Conservation (phyloP, 2,888 invertebrate genomes). For the Frankliniella fusca region DNA sequence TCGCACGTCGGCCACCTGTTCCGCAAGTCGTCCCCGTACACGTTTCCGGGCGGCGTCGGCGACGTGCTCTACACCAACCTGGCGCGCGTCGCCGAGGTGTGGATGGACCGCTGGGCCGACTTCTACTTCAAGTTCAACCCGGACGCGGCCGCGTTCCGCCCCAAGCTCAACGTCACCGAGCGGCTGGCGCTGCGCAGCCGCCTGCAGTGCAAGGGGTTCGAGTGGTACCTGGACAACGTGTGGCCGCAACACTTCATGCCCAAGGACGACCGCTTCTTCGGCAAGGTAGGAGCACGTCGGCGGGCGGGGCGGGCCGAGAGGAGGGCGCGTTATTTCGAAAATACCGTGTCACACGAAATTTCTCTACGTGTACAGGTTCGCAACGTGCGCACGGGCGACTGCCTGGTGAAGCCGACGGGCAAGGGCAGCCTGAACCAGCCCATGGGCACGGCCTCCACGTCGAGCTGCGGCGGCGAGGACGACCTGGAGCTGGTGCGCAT, state of each 20-base stretch:
- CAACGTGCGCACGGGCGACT: constrained; percentile 53
- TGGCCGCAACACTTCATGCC: constrained; percentile 98
- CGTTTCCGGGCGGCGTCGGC: constrained; percentile 86
- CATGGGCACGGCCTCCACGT: constrained; percentile 64
- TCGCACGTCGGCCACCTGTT: constrained; percentile 93
- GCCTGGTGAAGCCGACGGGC: constrained; percentile 62
- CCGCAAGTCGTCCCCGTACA: constrained; percentile 88
- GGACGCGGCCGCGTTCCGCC: constrained; percentile 57
- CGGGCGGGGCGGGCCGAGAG: neutral
- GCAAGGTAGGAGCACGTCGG: constrained; percentile 59
- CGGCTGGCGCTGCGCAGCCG: constrained; percentile 58
- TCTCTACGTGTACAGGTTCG: constrained; percentile 48
- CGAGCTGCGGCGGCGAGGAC: constrained; percentile 57
- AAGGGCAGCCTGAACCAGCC: constrained; percentile 60
- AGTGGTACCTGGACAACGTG: constrained; percentile 90
- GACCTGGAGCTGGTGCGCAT: constrained; percentile 59
- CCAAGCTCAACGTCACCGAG: constrained; percentile 57
- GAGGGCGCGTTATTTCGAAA: neutral
- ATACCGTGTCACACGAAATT: neutral
- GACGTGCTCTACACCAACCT: constrained; percentile 86
- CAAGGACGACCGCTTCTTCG: constrained; percentile 79
- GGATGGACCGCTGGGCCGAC: constrained; percentile 97
- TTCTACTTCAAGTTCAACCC: constrained; percentile 85
- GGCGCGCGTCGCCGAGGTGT: constrained; percentile 88
- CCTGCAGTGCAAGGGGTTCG: constrained; percentile 53